These are phyloP conservation scores for Corydoras sp. DNA, from an alignment of 2,113 vertebrate genomes.

Conservation along the genomic window DNA sequence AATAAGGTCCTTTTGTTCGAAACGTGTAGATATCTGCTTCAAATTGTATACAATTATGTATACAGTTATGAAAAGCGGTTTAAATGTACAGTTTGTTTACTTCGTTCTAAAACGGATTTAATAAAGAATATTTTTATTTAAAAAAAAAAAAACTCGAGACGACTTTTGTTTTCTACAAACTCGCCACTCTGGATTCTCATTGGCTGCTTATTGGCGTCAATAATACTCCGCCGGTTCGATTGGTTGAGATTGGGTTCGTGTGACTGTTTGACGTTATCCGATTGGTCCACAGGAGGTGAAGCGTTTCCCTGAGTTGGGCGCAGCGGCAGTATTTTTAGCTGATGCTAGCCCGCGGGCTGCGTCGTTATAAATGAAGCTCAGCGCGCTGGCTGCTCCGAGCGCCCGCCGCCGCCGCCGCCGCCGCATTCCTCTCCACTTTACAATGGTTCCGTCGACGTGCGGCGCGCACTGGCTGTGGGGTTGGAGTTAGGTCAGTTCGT, in stretches of 20 bases:
- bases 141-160: too few species aligned
- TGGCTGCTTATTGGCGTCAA: neutral
- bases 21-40: too few species aligned
- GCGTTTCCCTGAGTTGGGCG: slow-evolving; percentile 14
- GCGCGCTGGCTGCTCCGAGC: neutral
- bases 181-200: neutral
- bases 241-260: neutral
- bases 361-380: slow-evolving; percentile 17
- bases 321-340: slow-evolving; percentile 37
- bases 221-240: neutral
- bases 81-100: too few species aligned
- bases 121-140: too few species aligned
- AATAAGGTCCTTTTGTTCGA: too few species aligned
- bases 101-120: too few species aligned
- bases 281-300: neutral
- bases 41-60: too few species aligned
- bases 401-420: neutral
- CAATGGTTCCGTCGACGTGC: too few species aligned
- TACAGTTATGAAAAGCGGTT: too few species aligned
- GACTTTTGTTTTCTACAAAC: too few species aligned
- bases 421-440: too few species aligned
- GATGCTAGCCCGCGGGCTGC: slow-evolving; percentile 34
- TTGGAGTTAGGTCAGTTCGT: slow-evolving; percentile 30
- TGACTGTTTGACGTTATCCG: too few species aligned
- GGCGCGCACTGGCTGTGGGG: neutral